Evolutionary conservation across 2,797 vertebrate genomes (phyloP), one percentile per base, ranked within the genome.

Genomic region (Naso thynnoides): DNA sequence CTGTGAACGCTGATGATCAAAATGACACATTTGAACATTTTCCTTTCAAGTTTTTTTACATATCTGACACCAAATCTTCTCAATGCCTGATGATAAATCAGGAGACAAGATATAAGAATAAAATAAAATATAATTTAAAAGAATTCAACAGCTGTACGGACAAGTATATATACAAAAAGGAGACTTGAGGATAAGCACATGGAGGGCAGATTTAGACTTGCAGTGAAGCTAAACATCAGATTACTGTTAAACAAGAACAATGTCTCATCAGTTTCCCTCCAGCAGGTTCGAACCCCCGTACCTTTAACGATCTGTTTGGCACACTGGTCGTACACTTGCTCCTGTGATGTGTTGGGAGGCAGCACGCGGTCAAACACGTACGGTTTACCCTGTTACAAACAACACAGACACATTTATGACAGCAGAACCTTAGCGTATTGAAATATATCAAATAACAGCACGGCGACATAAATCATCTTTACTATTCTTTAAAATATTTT

Each of bases 241-340:
- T 67, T 23, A 39, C 23, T 23, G 60, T 69, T 57, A 57, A 24
- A 48, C 55, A 72, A 75, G 9, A n/a, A 8, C 4, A 5, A 0
- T 0, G 24, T 0, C 26, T 42, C 8, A 1, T 4, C 7, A 1
- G 1, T 5, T 14, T 19, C 1, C 18, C 21, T 29, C 1, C n/a
- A 4, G 19, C 10, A 38, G 26, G 19, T 36, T 31, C 1, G 4
- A 18, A 21, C 3, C n/a, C 9, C 10, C 64, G 0, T 87, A 97
- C 96, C 97, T 97, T 95, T 97, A 60, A 98, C 96, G 23, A 97
- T 98, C 85, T 96, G 96, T 84, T 97, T 97, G 62, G 96, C 96
- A 83, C 96, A 98, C 27, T 95, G 94, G 56, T 96, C 95, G 81
- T 98, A 98, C 70, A 97, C 96, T 60, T 96, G 95, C 15, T 96